A percentile compares a stretch with the other conserved stretches of the same genome.
Evolutionary conservation across 2,888 invertebrate genomes (phyloP).

Genomic region (Drosophila mulleri): DNA sequence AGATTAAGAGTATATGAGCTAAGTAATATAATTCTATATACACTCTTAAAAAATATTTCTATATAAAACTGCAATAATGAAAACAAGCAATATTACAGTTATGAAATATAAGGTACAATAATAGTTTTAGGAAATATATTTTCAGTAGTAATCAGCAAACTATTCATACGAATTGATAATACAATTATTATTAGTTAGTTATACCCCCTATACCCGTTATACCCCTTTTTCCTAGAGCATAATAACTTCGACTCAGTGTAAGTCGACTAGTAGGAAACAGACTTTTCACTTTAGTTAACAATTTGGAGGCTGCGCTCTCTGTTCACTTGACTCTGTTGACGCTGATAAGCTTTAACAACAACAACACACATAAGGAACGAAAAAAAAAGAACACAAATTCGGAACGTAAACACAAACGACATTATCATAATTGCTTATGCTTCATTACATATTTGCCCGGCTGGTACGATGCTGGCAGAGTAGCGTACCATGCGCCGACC

Average conservation of each 20-base stretch:
- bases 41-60: background rate
- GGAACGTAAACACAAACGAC: conserved; percentile 66
- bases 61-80: fast-evolving
- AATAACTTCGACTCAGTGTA: conserved; percentile 2
- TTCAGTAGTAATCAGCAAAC: background rate
- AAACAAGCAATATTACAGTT: background rate
- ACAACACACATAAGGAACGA: background rate
- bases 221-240: too few species aligned
- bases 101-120: too few species aligned
- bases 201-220: too few species aligned
- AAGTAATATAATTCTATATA: background rate
- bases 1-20: background rate
- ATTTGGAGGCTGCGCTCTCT: conserved; percentile 47
- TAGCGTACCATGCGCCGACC: conserved; percentile 3
- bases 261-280: background rate
- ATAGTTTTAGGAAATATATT: too few species aligned
- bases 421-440: conserved; percentile 81
- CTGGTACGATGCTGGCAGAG: conserved; percentile 16
- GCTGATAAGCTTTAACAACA: conserved; percentile 61
- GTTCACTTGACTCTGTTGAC: conserved; percentile 23
- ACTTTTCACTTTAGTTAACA: conserved; percentile 35
- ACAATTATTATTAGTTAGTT: background rate
- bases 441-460: conserved; percentile 75
- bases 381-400: conserved; percentile 32
- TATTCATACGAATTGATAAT: background rate